Percentiles rank a stretch among this genome's conserved stretches.
These are phyloP conservation scores for Capromys pilorides DNA, from an alignment of 2,797 vertebrate species.

Conservation along the genomic window DNA sequence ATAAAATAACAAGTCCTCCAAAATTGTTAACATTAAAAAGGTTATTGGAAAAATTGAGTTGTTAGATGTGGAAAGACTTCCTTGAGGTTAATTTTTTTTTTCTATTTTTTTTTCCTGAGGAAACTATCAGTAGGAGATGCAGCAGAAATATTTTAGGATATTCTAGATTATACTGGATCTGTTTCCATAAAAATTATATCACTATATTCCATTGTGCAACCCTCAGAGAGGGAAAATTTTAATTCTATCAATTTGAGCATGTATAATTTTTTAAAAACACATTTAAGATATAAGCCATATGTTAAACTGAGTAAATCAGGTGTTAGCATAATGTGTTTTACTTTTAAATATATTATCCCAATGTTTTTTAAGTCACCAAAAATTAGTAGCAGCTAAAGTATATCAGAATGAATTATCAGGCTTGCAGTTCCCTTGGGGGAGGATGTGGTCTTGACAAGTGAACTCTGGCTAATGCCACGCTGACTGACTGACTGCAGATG, in stretches of 20 bases:
- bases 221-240: constrained; percentile 59
- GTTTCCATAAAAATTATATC: constrained; percentile 68
- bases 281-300: constrained; percentile 72
- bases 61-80: constrained; percentile 22
- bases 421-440: not conserved
- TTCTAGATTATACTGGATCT: constrained; percentile 66
- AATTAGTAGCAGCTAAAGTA: constrained; percentile 25
- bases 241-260: constrained; percentile 69
- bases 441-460: constrained; percentile 41
- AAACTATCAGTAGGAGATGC: not conserved
- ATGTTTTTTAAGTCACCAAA: constrained; percentile 64
- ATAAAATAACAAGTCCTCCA: constrained; percentile 51
- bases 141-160: constrained; percentile 57
- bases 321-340: constrained; percentile 68
- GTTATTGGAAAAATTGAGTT: constrained; percentile 2
- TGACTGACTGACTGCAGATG: not conserved
- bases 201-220: constrained; percentile 63
- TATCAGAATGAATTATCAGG: constrained; percentile 34
- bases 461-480: not conserved
- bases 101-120: constrained; percentile 20
- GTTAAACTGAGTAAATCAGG: constrained; percentile 75
- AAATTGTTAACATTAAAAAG: constrained; percentile 52
- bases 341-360: constrained; percentile 61
- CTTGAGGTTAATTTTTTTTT: constrained; percentile 18
- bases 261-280: constrained; percentile 69